Evolutionary conservation across 2,113 vertebrate species (phyloP).

Genomic region (Puma concolor): DNA sequence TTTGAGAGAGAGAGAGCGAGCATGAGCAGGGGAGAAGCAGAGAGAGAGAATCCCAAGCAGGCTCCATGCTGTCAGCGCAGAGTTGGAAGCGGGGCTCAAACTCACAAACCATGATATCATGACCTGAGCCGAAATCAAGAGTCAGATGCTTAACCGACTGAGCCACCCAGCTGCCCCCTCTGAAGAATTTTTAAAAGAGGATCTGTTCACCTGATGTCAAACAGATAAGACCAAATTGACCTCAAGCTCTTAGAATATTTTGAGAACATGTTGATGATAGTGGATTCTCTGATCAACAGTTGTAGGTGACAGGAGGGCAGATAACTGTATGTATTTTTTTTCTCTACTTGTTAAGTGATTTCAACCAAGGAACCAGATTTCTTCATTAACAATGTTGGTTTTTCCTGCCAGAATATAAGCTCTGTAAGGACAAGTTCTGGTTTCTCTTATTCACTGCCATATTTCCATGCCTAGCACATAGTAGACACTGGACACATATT

Average conservation of each 20-base stretch:
- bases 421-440: background rate
- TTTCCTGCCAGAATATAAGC: slow-evolving; percentile 17
- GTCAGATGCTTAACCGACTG: too few relatives aligned
- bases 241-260: slow-evolving; percentile 19
- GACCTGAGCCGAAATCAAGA: too few relatives aligned
- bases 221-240: slow-evolving; percentile 54
- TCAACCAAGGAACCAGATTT: background rate
- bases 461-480: background rate
- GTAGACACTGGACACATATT: background rate
- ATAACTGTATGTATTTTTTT: background rate
- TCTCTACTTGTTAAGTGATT: background rate
- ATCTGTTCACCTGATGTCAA: slow-evolving; percentile 42
- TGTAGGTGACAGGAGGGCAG: background rate
- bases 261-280: background rate
- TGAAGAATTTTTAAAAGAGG: slow-evolving; percentile 61
- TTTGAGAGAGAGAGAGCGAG: too few relatives aligned
- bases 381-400: background rate
- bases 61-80: too few relatives aligned
- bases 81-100: too few relatives aligned
- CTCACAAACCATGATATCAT: too few relatives aligned
- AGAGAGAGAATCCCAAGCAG: too few relatives aligned
- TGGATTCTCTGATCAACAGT: background rate
- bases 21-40: too few relatives aligned
- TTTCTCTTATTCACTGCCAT: background rate
- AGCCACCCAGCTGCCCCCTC: background rate